Conservation (phyloP, 2,797 vertebrate species). For the Manis pentadactyla region DNA sequence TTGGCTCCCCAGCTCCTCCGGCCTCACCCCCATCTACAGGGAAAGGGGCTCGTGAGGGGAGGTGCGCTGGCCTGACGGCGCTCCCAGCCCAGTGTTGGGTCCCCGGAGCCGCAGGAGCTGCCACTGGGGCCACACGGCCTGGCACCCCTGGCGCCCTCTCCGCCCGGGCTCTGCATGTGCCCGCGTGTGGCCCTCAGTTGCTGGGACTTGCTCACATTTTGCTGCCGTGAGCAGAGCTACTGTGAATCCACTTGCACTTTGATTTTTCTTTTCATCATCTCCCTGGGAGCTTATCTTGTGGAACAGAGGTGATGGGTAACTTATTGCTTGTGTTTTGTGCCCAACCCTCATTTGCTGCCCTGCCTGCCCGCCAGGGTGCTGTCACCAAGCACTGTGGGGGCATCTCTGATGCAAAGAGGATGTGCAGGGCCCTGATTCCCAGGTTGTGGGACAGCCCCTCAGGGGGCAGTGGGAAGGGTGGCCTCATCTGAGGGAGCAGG, state of each 20-base stretch:
- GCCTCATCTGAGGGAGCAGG: not conserved
- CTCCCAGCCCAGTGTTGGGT: not conserved
- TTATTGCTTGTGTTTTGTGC: constrained; percentile 56
- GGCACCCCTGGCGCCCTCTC: accelerated
- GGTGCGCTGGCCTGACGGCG: not conserved
- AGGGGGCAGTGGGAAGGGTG: not conserved
- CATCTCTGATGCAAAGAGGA: not conserved
- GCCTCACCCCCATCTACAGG: not conserved
- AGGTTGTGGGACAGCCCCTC: not conserved
- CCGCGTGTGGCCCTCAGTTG: not conserved
- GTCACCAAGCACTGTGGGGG: not conserved
- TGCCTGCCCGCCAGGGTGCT: not conserved
- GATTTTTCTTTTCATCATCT: constrained; percentile 52
- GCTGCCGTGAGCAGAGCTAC: constrained; percentile 29
- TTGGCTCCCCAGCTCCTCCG: not conserved
- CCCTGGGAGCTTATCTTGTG: constrained; percentile 60
- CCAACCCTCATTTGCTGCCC: not conserved
- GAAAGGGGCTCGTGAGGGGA: not conserved
- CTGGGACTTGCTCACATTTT: not conserved
- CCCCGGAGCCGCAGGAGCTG: not conserved
- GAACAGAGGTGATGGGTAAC: constrained; percentile 52
- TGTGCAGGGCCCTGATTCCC: not conserved
- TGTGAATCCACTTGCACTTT: constrained; percentile 67
- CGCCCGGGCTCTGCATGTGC: not conserved
- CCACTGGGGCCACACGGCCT: not conserved